Evolutionary conservation across 2,797 vertebrate genomes (phyloP).

Genomic region (Perodicticus potto): DNA sequence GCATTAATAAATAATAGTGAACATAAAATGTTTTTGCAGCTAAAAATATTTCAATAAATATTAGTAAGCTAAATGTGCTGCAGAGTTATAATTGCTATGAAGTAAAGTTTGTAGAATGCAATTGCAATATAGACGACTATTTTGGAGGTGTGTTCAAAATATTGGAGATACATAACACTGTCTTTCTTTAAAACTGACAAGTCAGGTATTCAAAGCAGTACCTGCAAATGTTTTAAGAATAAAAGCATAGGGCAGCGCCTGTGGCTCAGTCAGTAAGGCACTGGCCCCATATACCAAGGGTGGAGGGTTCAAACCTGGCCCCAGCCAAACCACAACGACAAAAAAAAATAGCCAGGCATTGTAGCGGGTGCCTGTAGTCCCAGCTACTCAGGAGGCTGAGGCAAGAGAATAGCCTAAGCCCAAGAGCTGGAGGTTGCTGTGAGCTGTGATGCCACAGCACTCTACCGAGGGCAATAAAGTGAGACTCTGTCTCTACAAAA

Average conservation of each 20-base stretch:
- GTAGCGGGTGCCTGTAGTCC: too few species aligned
- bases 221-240: slow-evolving; percentile 38
- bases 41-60: slow-evolving; percentile 86
- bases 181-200: slow-evolving; percentile 60
- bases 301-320: too few species aligned
- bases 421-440: too few species aligned
- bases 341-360: too few species aligned
- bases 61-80: slow-evolving; percentile 78
- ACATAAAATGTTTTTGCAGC: slow-evolving; percentile 85
- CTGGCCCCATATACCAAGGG: too few species aligned
- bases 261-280: too few species aligned
- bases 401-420: too few species aligned
- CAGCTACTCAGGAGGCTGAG: too few species aligned
- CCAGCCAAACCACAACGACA: too few species aligned
- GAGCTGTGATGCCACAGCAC: too few species aligned
- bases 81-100: slow-evolving; percentile 64
- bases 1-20: slow-evolving; percentile 87
- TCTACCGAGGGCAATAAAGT: too few species aligned
- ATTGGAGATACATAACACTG: slow-evolving; percentile 29
- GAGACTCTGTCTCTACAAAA: background rate
- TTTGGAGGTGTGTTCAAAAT: slow-evolving; percentile 64
- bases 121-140: slow-evolving; percentile 24
- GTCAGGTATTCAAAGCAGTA: background rate
- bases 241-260: background rate
- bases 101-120: slow-evolving; percentile 70